Evolutionary conservation across 2,797 vertebrate species (phyloP).

Genomic region (Euphonia xanthogaster): DNA sequence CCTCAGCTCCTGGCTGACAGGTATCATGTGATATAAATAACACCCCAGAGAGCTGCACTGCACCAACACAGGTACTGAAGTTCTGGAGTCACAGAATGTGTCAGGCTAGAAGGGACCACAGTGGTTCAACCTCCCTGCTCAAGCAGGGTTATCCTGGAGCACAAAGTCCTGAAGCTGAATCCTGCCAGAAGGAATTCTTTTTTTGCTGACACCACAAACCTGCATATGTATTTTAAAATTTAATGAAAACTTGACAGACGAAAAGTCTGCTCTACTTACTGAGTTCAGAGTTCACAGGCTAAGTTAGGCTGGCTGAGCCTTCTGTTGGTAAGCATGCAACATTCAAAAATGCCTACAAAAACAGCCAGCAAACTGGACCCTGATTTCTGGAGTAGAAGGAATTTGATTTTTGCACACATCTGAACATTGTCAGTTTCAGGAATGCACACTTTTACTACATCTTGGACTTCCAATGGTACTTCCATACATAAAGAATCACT

Average conservation of each 20-base stretch:
- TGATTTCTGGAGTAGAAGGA: neutral
- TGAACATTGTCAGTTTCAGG: neutral
- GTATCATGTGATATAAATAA: neutral
- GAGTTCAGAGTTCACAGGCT: neutral
- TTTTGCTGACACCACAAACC: slow-evolving; percentile 25
- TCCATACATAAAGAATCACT: neutral
- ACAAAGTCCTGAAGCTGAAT: neutral
- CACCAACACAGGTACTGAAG: neutral
- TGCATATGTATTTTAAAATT: slow-evolving; percentile 18
- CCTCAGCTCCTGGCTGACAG: neutral
- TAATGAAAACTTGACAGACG: slow-evolving; percentile 14
- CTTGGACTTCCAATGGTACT: neutral
- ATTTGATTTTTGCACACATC: neutral
- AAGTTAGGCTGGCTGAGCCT: neutral
- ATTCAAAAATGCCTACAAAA: neutral
- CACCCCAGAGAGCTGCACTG: neutral
- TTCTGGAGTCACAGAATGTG: neutral
- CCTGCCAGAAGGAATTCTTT: neutral
- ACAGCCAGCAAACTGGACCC: neutral
- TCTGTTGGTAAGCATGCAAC: neutral
- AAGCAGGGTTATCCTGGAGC: neutral
- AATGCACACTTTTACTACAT: neutral
- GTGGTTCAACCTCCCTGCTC: neutral
- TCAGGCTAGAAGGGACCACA: too few species aligned
- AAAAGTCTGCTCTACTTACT: neutral